Evolutionary conservation across 2,888 invertebrate genomes (phyloP).

Genomic region (Melolontha melolontha): DNA sequence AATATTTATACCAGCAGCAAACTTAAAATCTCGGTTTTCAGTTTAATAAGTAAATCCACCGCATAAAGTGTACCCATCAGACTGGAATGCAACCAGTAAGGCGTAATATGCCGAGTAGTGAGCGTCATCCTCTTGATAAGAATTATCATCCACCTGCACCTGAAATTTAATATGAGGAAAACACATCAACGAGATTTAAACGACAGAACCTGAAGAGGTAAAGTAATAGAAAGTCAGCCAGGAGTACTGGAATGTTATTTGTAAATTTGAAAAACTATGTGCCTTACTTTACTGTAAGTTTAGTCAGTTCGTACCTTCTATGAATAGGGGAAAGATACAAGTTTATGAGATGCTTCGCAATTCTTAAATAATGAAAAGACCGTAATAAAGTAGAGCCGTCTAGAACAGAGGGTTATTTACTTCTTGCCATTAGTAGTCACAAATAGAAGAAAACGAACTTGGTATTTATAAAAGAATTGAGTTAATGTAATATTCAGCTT

Average conservation of each 20-base stretch:
- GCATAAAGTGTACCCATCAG: not conserved
- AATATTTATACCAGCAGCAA: conserved; percentile 2
- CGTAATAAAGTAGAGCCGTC: too few species aligned
- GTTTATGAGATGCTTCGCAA: too few species aligned
- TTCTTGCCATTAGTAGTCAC: too few species aligned
- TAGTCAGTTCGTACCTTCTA: too few species aligned
- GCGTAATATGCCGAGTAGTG: not conserved
- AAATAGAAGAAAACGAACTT: too few species aligned
- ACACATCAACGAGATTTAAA: conserved; percentile 3
- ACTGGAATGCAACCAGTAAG: conserved; percentile 7
- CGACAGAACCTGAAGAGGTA: not conserved
- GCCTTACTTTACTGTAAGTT: not conserved
- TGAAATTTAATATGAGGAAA: not conserved
- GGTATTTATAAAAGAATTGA: too few species aligned
- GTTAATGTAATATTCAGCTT: too few species aligned
- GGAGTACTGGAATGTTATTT: not conserved
- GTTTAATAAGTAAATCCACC: not conserved
- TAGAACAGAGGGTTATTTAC: too few species aligned
- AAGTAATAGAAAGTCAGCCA: not conserved
- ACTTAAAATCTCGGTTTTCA: not conserved
- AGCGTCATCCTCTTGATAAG: conserved; percentile 4
- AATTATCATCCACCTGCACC: conserved; percentile 3
- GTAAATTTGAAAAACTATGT: not conserved
- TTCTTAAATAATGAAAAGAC: too few species aligned
- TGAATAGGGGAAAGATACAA: too few species aligned